Percentiles rank a stretch among this genome's conserved stretches.
Evolutionary conservation across 1,140 invertebrate species (phyloP).

Genomic region (Caerostris darwini): DNA sequence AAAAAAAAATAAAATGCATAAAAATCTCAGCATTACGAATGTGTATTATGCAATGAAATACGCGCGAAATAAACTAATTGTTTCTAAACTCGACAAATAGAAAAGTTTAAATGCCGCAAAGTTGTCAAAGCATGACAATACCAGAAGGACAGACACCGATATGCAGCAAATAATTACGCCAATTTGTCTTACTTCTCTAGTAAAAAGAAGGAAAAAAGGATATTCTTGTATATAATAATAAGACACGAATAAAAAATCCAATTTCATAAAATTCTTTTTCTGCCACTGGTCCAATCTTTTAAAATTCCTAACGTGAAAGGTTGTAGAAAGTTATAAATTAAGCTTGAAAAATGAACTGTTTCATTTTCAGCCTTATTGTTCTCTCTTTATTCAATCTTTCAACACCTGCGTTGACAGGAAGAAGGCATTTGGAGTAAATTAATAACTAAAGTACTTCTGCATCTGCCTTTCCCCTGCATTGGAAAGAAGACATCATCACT

Average conservation of each 20-base stretch:
- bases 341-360: conserved; percentile 13
- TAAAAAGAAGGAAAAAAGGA: neutral
- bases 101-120: neutral
- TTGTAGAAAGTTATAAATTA: neutral
- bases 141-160: neutral
- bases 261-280: neutral
- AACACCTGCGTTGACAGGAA: conserved; percentile 68
- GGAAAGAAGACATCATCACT: conserved; percentile 60
- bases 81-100: neutral
- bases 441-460: conserved; percentile 62
- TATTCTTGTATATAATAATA: neutral
- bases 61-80: no score
- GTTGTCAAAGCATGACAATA: neutral
- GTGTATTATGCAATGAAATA: no score
- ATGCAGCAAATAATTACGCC: neutral
- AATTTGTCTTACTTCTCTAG: neutral
- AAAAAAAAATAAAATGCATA: no score
- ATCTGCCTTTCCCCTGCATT: conserved; percentile 30
- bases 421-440: conserved; percentile 56
- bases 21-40: no score
- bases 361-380: conserved; percentile 61
- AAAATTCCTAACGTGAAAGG: neutral
- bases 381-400: conserved; percentile 60
- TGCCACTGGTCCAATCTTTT: neutral
- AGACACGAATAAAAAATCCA: neutral